Evolutionary conservation across 2,113 vertebrate genomes (phyloP), one percentile per base, ranked within the genome.

Genomic region (Pyxicephalus adspersus): DNA sequence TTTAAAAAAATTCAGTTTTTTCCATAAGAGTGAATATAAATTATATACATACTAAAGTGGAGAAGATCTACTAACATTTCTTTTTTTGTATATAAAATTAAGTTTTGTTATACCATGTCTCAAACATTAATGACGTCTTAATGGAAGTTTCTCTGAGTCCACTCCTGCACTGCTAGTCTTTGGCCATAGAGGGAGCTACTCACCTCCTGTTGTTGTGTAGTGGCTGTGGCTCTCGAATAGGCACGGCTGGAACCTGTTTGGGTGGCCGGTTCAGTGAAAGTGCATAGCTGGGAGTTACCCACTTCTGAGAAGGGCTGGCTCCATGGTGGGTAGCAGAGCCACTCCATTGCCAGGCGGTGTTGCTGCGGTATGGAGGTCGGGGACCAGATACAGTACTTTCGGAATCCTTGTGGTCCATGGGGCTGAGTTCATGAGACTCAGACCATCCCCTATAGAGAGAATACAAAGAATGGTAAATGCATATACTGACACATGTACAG

Each of bases 381-480:
- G 93, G 93, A n/a, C 92, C 92, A 0, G 88, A 86, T 0, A 90
- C 84, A 84, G 92, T n/a, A 38, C 87, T 93, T 80, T 97, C 96
- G 0, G 89, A 63, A 50, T 97, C 96, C 87, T 94, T 95, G 68
- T 93, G 89, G 83, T 97, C 96, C 77, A 91, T 87, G 20, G 88
- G 89, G 89, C 90, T 95, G 91, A 94, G 92, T 87, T 95, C 94
- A 63, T 94, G 92, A 82, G 96, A 93, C 84, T 97, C 96, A 0
- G 94, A 94, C 93, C 95, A 97, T 45, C 96, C 96, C 91, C 96
- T 98, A 74, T 11, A 23, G 81, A 85, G 78, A 84, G 67, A 85
- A 34, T n/a, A 76, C 34, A 60, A 60, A 74, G 71, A 74, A 74
- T 74, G 71, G 17, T 18, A 16, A 17, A 55, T 34, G 54, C 11